phyloP scores from a whole-genome alignment of 1,140 invertebrate species.

The Bicyclus anynana region DNA sequence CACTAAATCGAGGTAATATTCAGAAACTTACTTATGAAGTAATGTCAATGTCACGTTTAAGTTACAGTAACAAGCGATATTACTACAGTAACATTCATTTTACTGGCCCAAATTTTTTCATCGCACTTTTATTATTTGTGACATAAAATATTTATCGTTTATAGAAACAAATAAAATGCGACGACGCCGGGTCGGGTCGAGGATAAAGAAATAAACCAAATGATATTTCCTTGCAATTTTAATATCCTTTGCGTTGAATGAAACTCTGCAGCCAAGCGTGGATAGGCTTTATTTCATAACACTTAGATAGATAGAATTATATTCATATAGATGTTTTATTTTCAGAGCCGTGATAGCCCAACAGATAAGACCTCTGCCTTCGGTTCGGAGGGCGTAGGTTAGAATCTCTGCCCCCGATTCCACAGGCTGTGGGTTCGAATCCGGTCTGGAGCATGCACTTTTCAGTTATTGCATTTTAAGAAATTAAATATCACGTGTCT shows the following conservation, averaged over 20 bases:
- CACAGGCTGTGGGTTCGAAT: too few species aligned
- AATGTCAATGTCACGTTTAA: neutral
- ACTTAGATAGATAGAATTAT: neutral
- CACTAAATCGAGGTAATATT: too few species aligned
- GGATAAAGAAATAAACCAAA: constrained; percentile 13
- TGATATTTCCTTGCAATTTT: constrained; percentile 18
- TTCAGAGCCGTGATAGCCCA: neutral
- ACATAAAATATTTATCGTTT: constrained; percentile 35
- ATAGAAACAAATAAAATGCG: constrained; percentile 36
- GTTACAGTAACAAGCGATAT: neutral
- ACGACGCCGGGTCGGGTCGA: constrained; percentile 4
- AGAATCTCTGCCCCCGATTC: too few species aligned
- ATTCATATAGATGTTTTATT: neutral
- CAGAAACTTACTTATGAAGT: neutral
- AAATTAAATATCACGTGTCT: too few species aligned
- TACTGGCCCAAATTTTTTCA: constrained; percentile 12
- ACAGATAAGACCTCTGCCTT: too few species aligned
- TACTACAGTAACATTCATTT: constrained; percentile 2
- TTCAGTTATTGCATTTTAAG: too few species aligned
- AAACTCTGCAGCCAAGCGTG: constrained; percentile 6
- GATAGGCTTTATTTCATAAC: constrained; percentile 3
- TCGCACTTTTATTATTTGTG: constrained; percentile 13
- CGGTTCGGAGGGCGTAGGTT: too few species aligned
- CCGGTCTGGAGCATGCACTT: too few species aligned
- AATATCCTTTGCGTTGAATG: constrained; percentile 21